Base-by-base conservation (phyloP, 2,113 vertebrate species). In the Gasterosteus nipponicus region DNA sequence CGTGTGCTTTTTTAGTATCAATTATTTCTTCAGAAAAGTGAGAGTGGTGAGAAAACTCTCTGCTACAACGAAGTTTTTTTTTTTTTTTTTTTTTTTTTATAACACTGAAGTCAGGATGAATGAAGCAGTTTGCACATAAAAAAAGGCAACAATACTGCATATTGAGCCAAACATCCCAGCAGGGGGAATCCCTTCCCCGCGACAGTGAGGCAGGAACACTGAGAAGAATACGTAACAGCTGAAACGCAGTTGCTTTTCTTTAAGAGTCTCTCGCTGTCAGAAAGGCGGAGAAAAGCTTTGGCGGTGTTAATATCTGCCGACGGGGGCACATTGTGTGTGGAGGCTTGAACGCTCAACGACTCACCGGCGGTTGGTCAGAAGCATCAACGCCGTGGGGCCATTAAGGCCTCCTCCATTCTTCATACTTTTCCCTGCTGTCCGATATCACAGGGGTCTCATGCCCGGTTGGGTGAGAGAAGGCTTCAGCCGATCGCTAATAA, bases 401-500 rank as follows among this genome's bases (percentile, higher is more conserved):
- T 82, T 85, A 84, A 59, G 41, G 84, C 35, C 64, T 78, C 66
- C 81, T 85, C 72, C 75, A 64, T 75, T 78, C 79, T 29, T 46
- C 29, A 29, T 63, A 68, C 59, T 65, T 74, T 81, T 80, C 71
- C 71, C 69, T 69, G 67, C 68, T n/a, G 51, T 80, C 61, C 75
- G 59, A 56, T 31, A 51, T 75, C 69, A n/a, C 22, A 3, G 63
- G 75, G 63, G 15, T 11, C 69, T 82, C 49, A 9, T 26, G 77
- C 75, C 71, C 69, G 69, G 80, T 86, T 87, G 72, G 59, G 35
- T 68, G 71, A 73, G 61, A 51, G 62, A 76, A 74, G 78, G 74
- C 71, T 83, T 82, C 47, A 63, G 60, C 84, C 83, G 54, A 81
- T 91, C 86, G 66, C 62, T 71, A 69, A 83, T 91, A 91, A 92